Conservation (phyloP, 2,888 invertebrate species). For the Macrosoma leucophasiata region DNA sequence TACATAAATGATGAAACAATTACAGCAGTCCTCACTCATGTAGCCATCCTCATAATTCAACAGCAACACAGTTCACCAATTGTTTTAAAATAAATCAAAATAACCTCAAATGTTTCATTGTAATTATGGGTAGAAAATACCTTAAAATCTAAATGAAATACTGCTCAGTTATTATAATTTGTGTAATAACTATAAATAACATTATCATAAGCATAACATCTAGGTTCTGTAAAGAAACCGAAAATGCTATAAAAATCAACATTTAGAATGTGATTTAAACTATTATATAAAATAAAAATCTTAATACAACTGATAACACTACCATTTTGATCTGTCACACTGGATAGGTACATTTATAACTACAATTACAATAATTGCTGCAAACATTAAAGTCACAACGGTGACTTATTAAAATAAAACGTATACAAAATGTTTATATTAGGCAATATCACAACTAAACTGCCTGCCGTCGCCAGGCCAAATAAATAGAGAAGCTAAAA, state of each 20-base stretch:
- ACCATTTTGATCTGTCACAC: constrained; percentile 40
- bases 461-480: constrained; percentile 46
- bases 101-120: constrained; percentile 34
- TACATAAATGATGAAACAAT: constrained; percentile 71
- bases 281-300: constrained; percentile 23
- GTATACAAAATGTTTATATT: constrained; percentile 71
- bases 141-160: constrained; percentile 59
- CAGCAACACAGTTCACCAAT: constrained; percentile 39
- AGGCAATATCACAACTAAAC: constrained; percentile 74
- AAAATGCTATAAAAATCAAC: constrained; percentile 38
- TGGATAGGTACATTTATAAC: constrained; percentile 36
- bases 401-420: constrained; percentile 66
- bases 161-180: constrained; percentile 61
- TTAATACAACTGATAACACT: constrained; percentile 39
- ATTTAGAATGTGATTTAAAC: constrained; percentile 40
- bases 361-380: constrained; percentile 49
- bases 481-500: constrained; percentile 52
- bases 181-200: constrained; percentile 49
- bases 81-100: constrained; percentile 32
- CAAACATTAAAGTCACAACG: constrained; percentile 63
- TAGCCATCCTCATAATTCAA: constrained; percentile 40
- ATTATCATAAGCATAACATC: constrained; percentile 40
- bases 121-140: constrained; percentile 28
- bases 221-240: constrained; percentile 33
- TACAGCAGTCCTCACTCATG: constrained; percentile 51